Evolutionary conservation across 2,888 invertebrate species (phyloP).

Genomic region (Molanna angustata): DNA sequence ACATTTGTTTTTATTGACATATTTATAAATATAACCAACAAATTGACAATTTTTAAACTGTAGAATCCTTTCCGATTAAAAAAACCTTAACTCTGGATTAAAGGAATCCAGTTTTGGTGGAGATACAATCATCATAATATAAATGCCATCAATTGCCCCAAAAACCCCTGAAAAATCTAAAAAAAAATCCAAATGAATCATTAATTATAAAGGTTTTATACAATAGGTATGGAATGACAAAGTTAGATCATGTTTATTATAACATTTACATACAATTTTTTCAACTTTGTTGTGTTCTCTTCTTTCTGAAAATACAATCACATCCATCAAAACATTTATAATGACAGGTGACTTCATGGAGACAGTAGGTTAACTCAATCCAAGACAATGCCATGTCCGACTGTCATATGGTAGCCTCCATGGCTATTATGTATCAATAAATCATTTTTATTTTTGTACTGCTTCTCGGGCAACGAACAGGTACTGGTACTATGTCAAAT

Average conservation of each 20-base stretch:
- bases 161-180: conserved; percentile 7
- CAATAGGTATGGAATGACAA: no score
- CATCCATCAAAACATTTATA: not conserved
- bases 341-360: conserved; percentile 13
- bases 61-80: conserved; percentile 20
- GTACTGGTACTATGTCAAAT: no score
- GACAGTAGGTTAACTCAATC: conserved; percentile 9
- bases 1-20: no score
- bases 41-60: conserved; percentile 19
- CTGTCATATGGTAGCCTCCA: conserved; percentile 10
- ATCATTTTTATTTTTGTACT: no score
- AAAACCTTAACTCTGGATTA: conserved; percentile 12
- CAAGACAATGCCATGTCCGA: conserved; percentile 8
- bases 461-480: no score
- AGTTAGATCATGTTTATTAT: no score
- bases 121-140: conserved; percentile 10
- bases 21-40: not conserved
- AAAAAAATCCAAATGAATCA: not conserved
- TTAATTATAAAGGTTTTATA: no score
- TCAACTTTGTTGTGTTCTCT: not conserved
- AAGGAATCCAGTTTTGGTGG: conserved; percentile 5
- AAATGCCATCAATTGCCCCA: conserved; percentile 11
- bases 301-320: not conserved
- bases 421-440: no score
- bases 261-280: no score